Evolutionary conservation across 2,888 invertebrate genomes (phyloP).

Genomic region (Trisateles emortualis): DNA sequence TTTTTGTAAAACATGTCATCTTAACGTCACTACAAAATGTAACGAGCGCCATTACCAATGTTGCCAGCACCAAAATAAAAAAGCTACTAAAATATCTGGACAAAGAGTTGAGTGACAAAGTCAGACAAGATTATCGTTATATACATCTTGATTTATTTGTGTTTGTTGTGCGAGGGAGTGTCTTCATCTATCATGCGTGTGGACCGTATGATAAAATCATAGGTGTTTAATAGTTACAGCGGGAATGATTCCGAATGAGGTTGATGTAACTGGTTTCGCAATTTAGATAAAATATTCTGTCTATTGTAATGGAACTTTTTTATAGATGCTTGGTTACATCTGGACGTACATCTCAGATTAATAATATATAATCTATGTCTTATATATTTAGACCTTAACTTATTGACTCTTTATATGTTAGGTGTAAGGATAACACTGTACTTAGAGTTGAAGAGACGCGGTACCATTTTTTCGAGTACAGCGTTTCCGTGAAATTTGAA

Average conservation of each 20-base stretch:
- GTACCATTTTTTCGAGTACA: too few species aligned
- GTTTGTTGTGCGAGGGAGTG: slow-evolving; percentile 65
- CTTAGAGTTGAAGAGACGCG: too few species aligned
- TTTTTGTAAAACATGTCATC: slow-evolving; percentile 58
- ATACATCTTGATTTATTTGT: slow-evolving; percentile 73
- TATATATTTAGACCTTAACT: neutral
- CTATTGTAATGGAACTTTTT: slow-evolving; percentile 32
- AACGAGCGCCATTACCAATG: slow-evolving; percentile 65
- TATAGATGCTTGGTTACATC: slow-evolving; percentile 11
- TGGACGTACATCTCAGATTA: slow-evolving; percentile 11
- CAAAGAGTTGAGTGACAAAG: slow-evolving; percentile 74
- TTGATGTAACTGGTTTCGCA: slow-evolving; percentile 41
- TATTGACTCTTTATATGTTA: too few species aligned
- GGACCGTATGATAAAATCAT: slow-evolving; percentile 62
- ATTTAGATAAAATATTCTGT: slow-evolving; percentile 36
- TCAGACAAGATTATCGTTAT: slow-evolving; percentile 66
- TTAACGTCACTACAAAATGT: slow-evolving; percentile 62
- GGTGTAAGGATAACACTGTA: too few species aligned
- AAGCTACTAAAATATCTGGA: slow-evolving; percentile 53
- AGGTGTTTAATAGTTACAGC: slow-evolving; percentile 52
- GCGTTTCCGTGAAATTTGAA: too few species aligned
- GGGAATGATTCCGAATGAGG: slow-evolving; percentile 46
- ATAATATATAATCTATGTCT: slow-evolving; percentile 3
- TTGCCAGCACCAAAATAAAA: slow-evolving; percentile 57
- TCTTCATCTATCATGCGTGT: slow-evolving; percentile 69